Evolutionary conservation across 30 jellyfish, hydroid and myxozoan genomes (phyloP).

Genomic region (Aurelia coerulea): DNA sequence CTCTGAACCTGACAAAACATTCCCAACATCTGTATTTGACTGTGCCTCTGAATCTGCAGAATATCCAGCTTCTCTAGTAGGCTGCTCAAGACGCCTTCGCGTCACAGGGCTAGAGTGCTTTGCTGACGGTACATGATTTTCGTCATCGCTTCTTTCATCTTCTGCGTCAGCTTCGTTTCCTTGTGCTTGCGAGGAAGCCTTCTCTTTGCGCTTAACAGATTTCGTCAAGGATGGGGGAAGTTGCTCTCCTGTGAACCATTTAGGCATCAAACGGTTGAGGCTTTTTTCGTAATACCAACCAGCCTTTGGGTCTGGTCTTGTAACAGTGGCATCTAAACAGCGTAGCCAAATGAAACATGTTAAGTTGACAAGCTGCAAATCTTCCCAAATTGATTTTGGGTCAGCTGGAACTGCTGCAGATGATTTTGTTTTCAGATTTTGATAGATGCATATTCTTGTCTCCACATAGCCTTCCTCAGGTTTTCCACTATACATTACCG

Average conservation of each 20-base stretch:
- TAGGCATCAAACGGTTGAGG: too few species aligned
- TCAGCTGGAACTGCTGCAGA: not conserved
- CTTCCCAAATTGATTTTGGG: too few species aligned
- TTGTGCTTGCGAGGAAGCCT: conserved; percentile 15
- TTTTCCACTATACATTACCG: too few species aligned
- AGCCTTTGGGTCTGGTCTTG: conserved; percentile 35
- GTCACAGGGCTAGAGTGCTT: conserved; percentile 6
- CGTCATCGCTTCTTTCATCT: conserved; percentile 7
- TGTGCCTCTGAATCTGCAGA: conserved; percentile 29
- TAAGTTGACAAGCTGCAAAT: too few species aligned
- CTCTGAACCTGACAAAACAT: not conserved
- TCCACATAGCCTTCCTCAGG: too few species aligned
- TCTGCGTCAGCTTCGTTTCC: conserved; percentile 10
- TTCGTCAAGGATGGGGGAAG: too few species aligned
- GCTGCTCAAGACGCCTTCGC: conserved; percentile 10
- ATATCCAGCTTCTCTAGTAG: conserved; percentile 7
- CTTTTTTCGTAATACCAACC: not conserved
- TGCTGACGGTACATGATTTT: conserved; percentile 1
- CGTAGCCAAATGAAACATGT: not conserved
- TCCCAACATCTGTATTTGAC: conserved; percentile 8
- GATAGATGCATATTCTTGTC: too few species aligned
- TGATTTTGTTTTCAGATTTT: conserved; percentile 14
- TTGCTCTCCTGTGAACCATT: too few species aligned
- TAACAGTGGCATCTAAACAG: conserved; percentile 1
- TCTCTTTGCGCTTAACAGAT: not conserved